Base-by-base conservation (phyloP, 1,140 invertebrate genomes). In the Scaptomyza graminum region DNA sequence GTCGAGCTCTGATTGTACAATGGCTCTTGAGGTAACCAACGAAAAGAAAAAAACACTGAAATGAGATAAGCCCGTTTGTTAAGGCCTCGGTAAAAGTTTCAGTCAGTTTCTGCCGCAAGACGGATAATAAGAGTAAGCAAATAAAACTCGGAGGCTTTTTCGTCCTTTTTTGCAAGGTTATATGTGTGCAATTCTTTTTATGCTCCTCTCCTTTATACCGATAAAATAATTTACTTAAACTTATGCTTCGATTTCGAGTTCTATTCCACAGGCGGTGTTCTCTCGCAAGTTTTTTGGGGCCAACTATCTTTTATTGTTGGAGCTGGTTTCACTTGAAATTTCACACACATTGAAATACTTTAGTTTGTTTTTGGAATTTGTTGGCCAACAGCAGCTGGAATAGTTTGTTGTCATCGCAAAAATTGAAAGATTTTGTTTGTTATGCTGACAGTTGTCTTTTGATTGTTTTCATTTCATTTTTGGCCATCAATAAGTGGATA, bases 391-490 rank as follows among this genome's bases (percentile, higher is more conserved):
- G 74, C 66, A 70, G 59, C 60, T 79, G 70, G 61, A 43, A 78
- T 75, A 65, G 9, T 46, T 74, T 82, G 39, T 22, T 34, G 31
- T 34, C 31, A 22, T 3, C 18, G 18, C 18, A 22, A 22, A 22
- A 22, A 28, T 11, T 50, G 50, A 69, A 64, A 61, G 51, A 57
- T 52, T 78, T 41, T 56, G 28, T 31, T 31, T 34, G 31, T 31
- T 39, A 31, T 73, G 62, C 70, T 61, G 65, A 71, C 79, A 83
- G 79, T 82, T 83, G 79, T 84, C 80, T 68, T 76, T 79, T 83
- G 79, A 83, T 83, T 83, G 75, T 83, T 83, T 83, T 83, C 79
- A 79, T 83, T 83, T 83, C 79, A 83, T 83, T 83, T 82, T 76
- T 41, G 80, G 79, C 56, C 80, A 83, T 84, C 79, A 83, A 79